phyloP scores from a whole-genome alignment of 2,888 invertebrate species.

The Hydraecia micacea region DNA sequence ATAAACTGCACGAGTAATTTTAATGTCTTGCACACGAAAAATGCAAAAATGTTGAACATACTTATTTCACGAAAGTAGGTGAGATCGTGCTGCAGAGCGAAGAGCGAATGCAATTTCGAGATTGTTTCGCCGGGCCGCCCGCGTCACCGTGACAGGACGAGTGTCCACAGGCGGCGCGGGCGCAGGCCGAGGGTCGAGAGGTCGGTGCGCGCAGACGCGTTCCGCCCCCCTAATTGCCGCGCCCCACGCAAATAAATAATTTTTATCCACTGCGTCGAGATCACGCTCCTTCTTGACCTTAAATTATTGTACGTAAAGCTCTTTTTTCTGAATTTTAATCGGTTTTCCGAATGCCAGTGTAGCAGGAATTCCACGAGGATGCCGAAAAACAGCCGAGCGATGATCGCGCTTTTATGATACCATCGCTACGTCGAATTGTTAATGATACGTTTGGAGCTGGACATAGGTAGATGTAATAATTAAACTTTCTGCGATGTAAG shows the following conservation, averaged over 20 bases:
- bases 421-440: slow-evolving; percentile 85
- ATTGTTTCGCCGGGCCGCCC: slow-evolving; percentile 75
- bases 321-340: slow-evolving; percentile 85
- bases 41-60: slow-evolving; percentile 59
- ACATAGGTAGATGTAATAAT: slow-evolving; percentile 79
- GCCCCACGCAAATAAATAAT: slow-evolving; percentile 90
- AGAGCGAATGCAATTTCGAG: slow-evolving; percentile 80
- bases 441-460: slow-evolving; percentile 78
- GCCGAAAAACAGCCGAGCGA: slow-evolving; percentile 73
- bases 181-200: slow-evolving; percentile 82
- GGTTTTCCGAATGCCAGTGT: slow-evolving; percentile 78
- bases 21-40: slow-evolving; percentile 52
- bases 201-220: slow-evolving; percentile 87
- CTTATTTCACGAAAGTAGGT: slow-evolving; percentile 73
- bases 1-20: slow-evolving; percentile 47
- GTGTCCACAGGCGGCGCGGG: slow-evolving; percentile 72
- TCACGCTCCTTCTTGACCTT: slow-evolving; percentile 87
- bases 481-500: slow-evolving; percentile 65
- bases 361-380: slow-evolving; percentile 71
- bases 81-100: slow-evolving; percentile 77
- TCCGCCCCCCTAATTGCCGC: slow-evolving; percentile 90
- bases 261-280: slow-evolving; percentile 86
- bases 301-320: slow-evolving; percentile 85
- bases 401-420: slow-evolving; percentile 78
- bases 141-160: slow-evolving; percentile 77